These are phyloP conservation scores for Antennarius maculatus DNA, from an alignment of 2,797 vertebrate species.

Conservation along the genomic window DNA sequence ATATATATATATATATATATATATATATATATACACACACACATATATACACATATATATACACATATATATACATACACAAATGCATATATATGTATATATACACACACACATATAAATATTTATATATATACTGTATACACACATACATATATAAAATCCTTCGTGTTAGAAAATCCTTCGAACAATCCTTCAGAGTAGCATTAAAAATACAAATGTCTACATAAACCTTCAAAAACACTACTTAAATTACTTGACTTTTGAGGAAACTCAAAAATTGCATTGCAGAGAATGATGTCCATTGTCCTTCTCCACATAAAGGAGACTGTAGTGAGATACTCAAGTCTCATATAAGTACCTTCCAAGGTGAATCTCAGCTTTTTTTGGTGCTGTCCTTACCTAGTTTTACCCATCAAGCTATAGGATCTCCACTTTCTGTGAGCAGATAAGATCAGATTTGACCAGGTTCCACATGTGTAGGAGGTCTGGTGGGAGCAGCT, in stretches of 20 bases:
- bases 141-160: background rate
- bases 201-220: constrained; percentile 49
- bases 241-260: constrained; percentile 55
- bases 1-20: too few relatives aligned
- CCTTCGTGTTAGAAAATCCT: constrained; percentile 23
- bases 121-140: too few relatives aligned
- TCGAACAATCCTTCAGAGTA: constrained; percentile 44
- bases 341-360: background rate
- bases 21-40: too few relatives aligned
- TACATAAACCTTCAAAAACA: constrained; percentile 24
- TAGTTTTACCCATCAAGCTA: constrained; percentile 64
- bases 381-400: constrained; percentile 6
- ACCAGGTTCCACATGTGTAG: constrained; percentile 93
- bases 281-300: constrained; percentile 34
- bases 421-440: constrained; percentile 85
- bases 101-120: too few relatives aligned
- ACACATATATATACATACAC: too few relatives aligned
- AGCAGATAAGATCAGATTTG: constrained; percentile 89
- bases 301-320: constrained; percentile 57
- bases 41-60: too few relatives aligned
- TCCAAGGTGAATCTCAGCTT: constrained; percentile 22
- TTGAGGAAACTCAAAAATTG: constrained; percentile 30
- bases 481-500: constrained; percentile 90
- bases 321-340: constrained; percentile 41
- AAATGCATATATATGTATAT: background rate